Conservation (phyloP, 2,113 vertebrate species). For the Spea bombifrons region DNA sequence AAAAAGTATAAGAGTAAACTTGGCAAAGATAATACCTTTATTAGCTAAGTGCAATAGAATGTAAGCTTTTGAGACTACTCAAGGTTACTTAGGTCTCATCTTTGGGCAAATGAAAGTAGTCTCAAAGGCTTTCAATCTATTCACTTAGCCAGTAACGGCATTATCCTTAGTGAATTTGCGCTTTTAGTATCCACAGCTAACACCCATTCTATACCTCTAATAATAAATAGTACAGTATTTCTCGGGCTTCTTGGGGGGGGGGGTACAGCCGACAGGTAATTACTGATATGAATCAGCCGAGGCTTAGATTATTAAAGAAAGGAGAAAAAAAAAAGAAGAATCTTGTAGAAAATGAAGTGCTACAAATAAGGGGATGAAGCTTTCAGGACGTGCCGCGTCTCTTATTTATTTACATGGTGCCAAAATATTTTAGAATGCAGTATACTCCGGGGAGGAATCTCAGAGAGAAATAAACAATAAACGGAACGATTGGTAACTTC, state of each 20-base stretch:
- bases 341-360: background rate
- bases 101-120: too few species aligned
- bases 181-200: too few species aligned
- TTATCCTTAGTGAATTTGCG: too few species aligned
- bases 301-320: conserved; percentile 1
- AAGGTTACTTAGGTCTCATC: too few species aligned
- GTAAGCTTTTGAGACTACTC: too few species aligned
- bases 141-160: too few species aligned
- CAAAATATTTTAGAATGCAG: conserved; percentile 8
- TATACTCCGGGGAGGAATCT: conserved; percentile 21
- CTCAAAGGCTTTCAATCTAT: too few species aligned
- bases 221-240: background rate
- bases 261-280: background rate
- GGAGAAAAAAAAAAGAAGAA: too few species aligned
- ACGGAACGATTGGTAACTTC: background rate
- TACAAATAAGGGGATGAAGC: background rate
- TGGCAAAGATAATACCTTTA: too few species aligned
- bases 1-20: too few species aligned
- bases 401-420: conserved; percentile 30
- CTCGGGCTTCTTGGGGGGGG: background rate
- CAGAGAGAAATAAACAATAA: conserved; percentile 1
- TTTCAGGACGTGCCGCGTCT: background rate
- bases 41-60: too few species aligned
- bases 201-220: background rate
- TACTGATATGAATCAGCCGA: background rate